phyloP scores from a whole-genome alignment of 2,797 vertebrate species.

The Enteromius viviparus region DNA sequence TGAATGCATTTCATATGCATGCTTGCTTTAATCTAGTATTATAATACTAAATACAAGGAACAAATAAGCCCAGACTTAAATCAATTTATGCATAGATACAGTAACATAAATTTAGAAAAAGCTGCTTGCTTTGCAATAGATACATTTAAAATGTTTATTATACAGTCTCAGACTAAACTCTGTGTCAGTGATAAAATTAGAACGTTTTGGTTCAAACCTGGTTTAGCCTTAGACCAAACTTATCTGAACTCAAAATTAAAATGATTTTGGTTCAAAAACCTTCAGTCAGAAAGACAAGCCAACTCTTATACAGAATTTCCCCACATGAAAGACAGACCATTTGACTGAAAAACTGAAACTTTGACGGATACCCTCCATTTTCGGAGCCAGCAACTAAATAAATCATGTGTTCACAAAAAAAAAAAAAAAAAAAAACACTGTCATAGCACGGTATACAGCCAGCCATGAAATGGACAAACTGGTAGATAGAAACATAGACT shows the following conservation, averaged over 20 bases:
- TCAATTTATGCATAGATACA: not conserved
- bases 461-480: conserved; percentile 3
- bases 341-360: conserved; percentile 20
- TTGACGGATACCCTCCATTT: conserved; percentile 49
- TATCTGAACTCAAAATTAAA: not conserved
- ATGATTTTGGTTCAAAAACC: not conserved
- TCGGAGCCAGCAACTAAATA: conserved; percentile 45
- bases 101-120: not conserved
- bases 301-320: conserved; percentile 35
- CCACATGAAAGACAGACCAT: conserved; percentile 28
- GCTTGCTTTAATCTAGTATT: not conserved
- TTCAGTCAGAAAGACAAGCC: conserved; percentile 6
- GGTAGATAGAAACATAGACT: conserved; percentile 6
- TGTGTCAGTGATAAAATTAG: not conserved
- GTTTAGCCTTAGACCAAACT: not conserved
- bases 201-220: not conserved
- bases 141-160: not conserved
- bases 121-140: not conserved
- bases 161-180: not conserved
- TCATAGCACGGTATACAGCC: conserved; percentile 40
- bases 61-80: not conserved
- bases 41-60: not conserved
- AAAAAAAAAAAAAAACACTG: conserved; percentile 13
- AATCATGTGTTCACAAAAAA: conserved; percentile 40
- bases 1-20: conserved; percentile 1